These are phyloP conservation scores for Larimichthys polyactis DNA, from an alignment of 2,113 vertebrate species.

Conservation along the genomic window DNA sequence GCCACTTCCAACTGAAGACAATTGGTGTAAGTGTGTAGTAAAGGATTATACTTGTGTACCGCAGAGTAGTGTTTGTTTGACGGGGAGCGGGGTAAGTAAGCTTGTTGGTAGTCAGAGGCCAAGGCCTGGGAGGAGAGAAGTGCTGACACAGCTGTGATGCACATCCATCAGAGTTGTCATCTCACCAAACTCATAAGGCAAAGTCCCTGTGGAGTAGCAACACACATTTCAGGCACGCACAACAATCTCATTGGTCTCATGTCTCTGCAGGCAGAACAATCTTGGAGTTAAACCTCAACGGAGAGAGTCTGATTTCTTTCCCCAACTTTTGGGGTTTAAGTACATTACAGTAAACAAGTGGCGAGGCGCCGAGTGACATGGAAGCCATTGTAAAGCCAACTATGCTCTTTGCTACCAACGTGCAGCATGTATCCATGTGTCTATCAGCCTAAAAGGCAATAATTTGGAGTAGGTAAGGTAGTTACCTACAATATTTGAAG, in stretches of 20 bases:
- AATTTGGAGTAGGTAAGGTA: not conserved
- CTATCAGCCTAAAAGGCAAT: not conserved
- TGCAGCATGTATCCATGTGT: not conserved
- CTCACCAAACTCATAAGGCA: slow-evolving; percentile 26
- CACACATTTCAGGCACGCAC: slow-evolving; percentile 4
- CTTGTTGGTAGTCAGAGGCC: slow-evolving; percentile 27
- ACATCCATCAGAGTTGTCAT: slow-evolving; percentile 48
- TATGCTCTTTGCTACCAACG: not conserved
- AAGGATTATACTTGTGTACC: slow-evolving; percentile 68
- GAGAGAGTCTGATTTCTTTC: not conserved
- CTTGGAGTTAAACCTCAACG: not conserved
- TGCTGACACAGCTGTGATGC: slow-evolving; percentile 35
- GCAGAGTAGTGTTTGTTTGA: slow-evolving; percentile 31
- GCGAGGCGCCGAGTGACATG: not conserved
- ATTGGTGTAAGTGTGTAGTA: slow-evolving; percentile 72
- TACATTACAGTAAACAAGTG: not conserved
- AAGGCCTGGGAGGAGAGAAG: slow-evolving; percentile 24
- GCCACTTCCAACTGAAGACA: slow-evolving; percentile 73
- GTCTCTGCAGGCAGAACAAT: slow-evolving; percentile 26
- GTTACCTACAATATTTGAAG: not conserved
- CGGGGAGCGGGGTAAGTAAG: slow-evolving; percentile 19
- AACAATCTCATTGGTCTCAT: slow-evolving; percentile 19
- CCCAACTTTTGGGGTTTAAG: not conserved
- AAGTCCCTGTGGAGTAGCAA: slow-evolving; percentile 2
- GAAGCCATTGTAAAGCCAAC: not conserved